phyloP scores from a whole-genome alignment of 2,797 vertebrate species.

The Pampus argenteus region DNA sequence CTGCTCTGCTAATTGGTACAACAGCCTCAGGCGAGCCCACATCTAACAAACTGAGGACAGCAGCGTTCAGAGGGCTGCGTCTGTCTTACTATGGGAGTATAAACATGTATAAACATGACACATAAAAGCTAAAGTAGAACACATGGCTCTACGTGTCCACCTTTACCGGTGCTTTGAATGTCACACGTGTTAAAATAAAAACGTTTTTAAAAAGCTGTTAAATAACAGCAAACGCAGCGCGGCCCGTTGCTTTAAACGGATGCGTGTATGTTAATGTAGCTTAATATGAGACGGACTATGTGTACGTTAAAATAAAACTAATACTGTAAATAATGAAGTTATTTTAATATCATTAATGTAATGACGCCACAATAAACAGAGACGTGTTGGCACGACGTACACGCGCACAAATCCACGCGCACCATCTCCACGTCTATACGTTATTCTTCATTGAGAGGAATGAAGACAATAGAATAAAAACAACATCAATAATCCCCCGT shows the following conservation, averaged over 20 bases:
- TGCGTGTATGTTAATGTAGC: neutral
- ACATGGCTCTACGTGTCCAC: constrained; percentile 13
- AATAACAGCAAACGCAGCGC: neutral
- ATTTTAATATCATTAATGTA: constrained; percentile 1
- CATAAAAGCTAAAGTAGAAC: constrained; percentile 52
- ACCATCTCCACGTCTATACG: constrained; percentile 1
- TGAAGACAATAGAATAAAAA: no score
- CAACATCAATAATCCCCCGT: constrained; percentile 13
- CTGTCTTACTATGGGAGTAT: constrained; percentile 20
- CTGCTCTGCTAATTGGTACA: constrained; percentile 73
- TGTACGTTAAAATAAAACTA: neutral
- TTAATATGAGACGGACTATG: constrained; percentile 6
- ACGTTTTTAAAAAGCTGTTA: no score
- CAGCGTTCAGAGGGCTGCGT: constrained; percentile 43
- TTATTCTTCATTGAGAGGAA: constrained; percentile 6
- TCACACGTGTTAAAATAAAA: no score
- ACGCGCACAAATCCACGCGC: neutral
- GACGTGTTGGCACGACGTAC: neutral
- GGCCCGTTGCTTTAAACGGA: constrained; percentile 8
- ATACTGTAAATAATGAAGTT: constrained; percentile 17
- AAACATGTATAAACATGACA: constrained; percentile 46
- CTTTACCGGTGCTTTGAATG: neutral
- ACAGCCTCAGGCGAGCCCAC: constrained; percentile 62
- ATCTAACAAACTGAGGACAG: constrained; percentile 51
- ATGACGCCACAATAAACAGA: neutral